Percentiles rank a stretch among this genome's conserved stretches.
Conservation (phyloP, 2,797 vertebrate species). For the Acridotheres tristis region DNA sequence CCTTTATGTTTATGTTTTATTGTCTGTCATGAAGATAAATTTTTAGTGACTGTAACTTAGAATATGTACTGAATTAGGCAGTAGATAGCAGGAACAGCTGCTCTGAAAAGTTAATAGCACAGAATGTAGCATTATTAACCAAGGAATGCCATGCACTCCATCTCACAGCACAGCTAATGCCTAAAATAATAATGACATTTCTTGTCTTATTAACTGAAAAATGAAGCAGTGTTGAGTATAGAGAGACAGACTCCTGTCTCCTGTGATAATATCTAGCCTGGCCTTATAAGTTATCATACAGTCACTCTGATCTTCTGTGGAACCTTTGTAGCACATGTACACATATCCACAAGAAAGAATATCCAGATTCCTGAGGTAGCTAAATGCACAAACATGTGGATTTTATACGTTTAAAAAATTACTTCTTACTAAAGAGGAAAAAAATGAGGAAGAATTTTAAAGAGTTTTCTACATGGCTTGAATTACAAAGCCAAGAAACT, state of each 20-base stretch:
- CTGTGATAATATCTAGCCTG: constrained; percentile 69
- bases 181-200: constrained; percentile 75
- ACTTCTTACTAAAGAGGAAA: constrained; percentile 33
- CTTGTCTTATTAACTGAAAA: constrained; percentile 74
- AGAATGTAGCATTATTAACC: constrained; percentile 68
- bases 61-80: constrained; percentile 19
- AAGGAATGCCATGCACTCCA: constrained; percentile 60
- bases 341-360: constrained; percentile 38
- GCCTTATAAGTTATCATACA: constrained; percentile 43
- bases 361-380: constrained; percentile 22
- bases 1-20: neutral
- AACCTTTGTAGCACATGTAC: constrained; percentile 42
- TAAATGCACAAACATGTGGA: constrained; percentile 47
- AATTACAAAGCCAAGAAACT: constrained; percentile 76
- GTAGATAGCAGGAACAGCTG: constrained; percentile 55
- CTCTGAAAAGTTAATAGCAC: constrained; percentile 61
- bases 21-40: neutral
- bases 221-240: constrained; percentile 61
- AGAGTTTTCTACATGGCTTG: constrained; percentile 66
- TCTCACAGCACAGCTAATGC: constrained; percentile 72
- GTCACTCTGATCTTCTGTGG: constrained; percentile 56
- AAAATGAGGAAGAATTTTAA: constrained; percentile 58
- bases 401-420: constrained; percentile 57
- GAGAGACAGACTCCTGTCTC: constrained; percentile 55
- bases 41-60: constrained; percentile 12